These are phyloP conservation scores for Thalassophryne amazonica DNA, from an alignment of 2,797 vertebrate genomes.

Conservation along the genomic window DNA sequence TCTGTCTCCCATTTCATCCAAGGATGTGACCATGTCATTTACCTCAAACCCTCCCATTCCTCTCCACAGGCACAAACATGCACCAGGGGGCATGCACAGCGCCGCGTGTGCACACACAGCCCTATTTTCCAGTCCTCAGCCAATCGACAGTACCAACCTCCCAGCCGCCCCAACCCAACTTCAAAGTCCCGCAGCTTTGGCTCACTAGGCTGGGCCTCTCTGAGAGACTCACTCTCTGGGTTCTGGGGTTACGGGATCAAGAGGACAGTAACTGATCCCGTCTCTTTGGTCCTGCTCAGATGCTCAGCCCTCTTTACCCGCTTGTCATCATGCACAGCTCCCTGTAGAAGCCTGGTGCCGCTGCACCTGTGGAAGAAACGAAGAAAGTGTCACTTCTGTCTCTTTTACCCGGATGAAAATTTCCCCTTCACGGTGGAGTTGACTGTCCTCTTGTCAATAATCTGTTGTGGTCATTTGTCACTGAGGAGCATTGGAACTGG, in stretches of 20 bases:
- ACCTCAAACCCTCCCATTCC: conserved; percentile 63
- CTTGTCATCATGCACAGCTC: conserved; percentile 48
- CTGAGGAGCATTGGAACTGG: conserved; percentile 10
- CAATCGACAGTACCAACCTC: conserved; percentile 36
- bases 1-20: conserved; percentile 83
- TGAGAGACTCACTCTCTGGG: conserved; percentile 58
- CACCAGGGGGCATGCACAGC: conserved; percentile 34
- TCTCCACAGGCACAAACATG: conserved; percentile 64
- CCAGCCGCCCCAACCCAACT: conserved; percentile 52
- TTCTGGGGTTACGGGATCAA: conserved; percentile 71
- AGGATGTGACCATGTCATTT: conserved; percentile 82
- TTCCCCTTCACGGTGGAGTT: conserved; percentile 21
- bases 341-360: conserved; percentile 18
- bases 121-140: conserved; percentile 50
- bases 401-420: conserved; percentile 27
- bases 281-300: conserved; percentile 59
- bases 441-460: conserved; percentile 21
- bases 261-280: conserved; percentile 73
- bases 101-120: conserved; percentile 18
- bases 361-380: conserved; percentile 42
- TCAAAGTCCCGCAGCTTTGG: conserved; percentile 63
- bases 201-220: conserved; percentile 60
- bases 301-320: conserved; percentile 61
- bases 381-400: conserved; percentile 23
- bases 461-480: conserved; percentile 43